Percentiles rank a stretch among this genome's conserved stretches.
Conservation (phyloP, 2,113 vertebrate genomes). For the Cardinalis cardinalis region DNA sequence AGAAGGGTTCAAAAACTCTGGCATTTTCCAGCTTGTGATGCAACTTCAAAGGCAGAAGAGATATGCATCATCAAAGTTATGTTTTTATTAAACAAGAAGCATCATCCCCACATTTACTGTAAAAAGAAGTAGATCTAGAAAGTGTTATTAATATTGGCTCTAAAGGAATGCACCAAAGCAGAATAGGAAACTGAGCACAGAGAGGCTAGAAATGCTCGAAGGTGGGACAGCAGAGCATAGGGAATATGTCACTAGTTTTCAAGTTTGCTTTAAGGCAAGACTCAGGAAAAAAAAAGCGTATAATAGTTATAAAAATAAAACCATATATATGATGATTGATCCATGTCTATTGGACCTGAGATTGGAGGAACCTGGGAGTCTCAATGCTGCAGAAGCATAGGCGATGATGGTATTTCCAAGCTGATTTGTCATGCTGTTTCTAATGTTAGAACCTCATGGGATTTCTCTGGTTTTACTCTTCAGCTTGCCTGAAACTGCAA, state of each 20-base stretch:
- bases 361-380: not conserved
- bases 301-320: not conserved
- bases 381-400: not conserved
- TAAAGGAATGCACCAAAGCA: not conserved
- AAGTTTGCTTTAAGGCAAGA: not conserved
- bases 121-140: not conserved
- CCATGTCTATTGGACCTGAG: not conserved
- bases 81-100: not conserved
- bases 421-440: not conserved
- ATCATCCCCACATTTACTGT: not conserved
- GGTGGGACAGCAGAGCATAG: not conserved
- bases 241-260: not conserved
- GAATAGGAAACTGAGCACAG: not conserved
- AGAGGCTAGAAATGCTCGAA: not conserved
- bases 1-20: not conserved
- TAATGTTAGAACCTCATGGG: not conserved
- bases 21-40: not conserved
- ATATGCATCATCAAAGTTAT: not conserved
- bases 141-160: not conserved
- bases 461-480: not conserved
- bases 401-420: not conserved
- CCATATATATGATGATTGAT: rapidly evolving
- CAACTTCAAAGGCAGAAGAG: not conserved
- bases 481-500: not conserved
- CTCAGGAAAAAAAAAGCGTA: not conserved